These are phyloP conservation scores for Triplophysa yarkandensis DNA, from an alignment of 2,797 vertebrate genomes.

Conservation along the genomic window DNA sequence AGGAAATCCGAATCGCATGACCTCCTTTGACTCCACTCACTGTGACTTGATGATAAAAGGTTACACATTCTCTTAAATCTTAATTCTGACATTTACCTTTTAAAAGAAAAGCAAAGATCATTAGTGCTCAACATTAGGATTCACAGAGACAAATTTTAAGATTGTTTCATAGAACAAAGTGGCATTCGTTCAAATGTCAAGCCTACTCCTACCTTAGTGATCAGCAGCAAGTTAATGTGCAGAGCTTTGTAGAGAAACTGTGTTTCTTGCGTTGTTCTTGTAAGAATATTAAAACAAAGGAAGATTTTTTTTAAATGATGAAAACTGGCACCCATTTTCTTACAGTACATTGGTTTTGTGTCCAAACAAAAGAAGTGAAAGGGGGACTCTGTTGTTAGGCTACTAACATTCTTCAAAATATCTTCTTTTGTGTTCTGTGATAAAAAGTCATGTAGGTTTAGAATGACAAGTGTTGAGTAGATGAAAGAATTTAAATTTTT, in stretches of 20 bases:
- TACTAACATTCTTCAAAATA: no score
- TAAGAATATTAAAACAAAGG: no score
- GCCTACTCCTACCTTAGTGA: conserved; percentile 11
- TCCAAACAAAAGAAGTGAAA: no score
- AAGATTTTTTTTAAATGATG: no score
- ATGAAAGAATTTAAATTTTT: no score
- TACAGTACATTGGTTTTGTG: no score
- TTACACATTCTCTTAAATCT: conserved; percentile 24
- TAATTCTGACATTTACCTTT: conserved; percentile 34
- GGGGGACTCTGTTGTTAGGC: no score
- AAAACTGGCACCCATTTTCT: no score
- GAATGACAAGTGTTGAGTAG: no score
- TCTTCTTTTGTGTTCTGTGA: no score
- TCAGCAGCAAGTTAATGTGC: conserved; percentile 23
- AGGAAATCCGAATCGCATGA: conserved; percentile 37
- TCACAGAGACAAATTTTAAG: conserved; percentile 20
- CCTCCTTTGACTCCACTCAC: conserved; percentile 10
- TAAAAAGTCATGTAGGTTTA: no score
- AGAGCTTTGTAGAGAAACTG: conserved; percentile 3
- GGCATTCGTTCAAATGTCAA: conserved; percentile 40
- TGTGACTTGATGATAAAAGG: conserved; percentile 22
- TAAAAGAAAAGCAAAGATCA: conserved; percentile 34
- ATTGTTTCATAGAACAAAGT: conserved; percentile 28
- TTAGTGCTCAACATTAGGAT: conserved; percentile 36
- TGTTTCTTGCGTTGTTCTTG: no score